These are phyloP conservation scores for Perdita meconis DNA, from an alignment of 2,888 invertebrate species.

Conservation along the genomic window DNA sequence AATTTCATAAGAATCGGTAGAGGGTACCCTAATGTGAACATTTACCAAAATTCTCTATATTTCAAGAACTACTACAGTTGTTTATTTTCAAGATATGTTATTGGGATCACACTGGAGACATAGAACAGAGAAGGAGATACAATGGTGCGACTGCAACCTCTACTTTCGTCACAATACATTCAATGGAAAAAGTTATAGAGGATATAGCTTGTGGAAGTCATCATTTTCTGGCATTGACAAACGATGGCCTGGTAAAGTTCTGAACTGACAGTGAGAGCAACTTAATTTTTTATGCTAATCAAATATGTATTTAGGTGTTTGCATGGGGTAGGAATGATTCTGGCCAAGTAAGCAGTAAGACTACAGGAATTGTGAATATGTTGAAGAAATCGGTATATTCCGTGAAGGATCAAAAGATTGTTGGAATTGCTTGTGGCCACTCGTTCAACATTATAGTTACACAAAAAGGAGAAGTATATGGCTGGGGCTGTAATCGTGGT, in stretches of 20 bases:
- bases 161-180: conserved; percentile 83
- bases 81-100: conserved; percentile 83
- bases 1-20: too few species aligned
- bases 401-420: conserved; percentile 82
- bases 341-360: conserved; percentile 86
- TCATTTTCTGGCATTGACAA: conserved; percentile 86
- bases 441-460: conserved; percentile 86
- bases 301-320: conserved; percentile 83
- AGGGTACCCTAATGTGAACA: too few species aligned
- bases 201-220: conserved; percentile 87
- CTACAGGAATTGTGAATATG: conserved; percentile 84
- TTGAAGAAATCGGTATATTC: conserved; percentile 85
- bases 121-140: conserved; percentile 84
- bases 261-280: conserved; percentile 40
- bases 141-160: conserved; percentile 85
- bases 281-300: conserved; percentile 71
- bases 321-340: conserved; percentile 87
- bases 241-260: conserved; percentile 86
- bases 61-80: conserved; percentile 79
- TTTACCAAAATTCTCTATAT: too few species aligned
- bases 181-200: conserved; percentile 84
- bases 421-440: conserved; percentile 86
- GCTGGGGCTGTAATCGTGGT: conserved; percentile 87
- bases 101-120: conserved; percentile 87
- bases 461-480: conserved; percentile 86